Base-by-base conservation (phyloP, 2,888 invertebrate species). In the Heliconius cydno region DNA sequence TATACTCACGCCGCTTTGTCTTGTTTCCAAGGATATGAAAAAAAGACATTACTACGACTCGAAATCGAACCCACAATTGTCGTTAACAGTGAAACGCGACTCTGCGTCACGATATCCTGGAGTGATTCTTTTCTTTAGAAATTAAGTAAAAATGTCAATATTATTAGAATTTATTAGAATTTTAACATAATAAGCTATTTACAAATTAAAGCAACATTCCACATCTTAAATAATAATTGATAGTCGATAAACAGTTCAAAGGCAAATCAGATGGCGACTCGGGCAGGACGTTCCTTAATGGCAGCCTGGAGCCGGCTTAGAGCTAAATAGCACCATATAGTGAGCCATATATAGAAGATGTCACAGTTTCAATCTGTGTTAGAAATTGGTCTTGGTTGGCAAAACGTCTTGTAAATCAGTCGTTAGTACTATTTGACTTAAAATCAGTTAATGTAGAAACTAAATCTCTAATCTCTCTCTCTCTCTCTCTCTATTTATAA, bases 271-370 rank as follows among this genome's bases (percentile, higher is more conserved):
- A 13, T 7, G 68, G 41, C 25, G 15, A 68, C 25, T n/a, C 22
- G 38, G 38, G 25, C 41, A 41, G 68, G 38, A 25, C 41, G 41
- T 25, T 70, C 68, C 68, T 15, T 25, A 41, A 70, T 15, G 68
- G 38, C 67, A 38, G n/a, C 13, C 38, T 68, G 38, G 22, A 68
- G 67, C 4, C n/a, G 22, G 41, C 68, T 68, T 25, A 67, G n/a
- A 22, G 68, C 68, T n/a, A 41, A 70, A 70, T 41, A 41, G 68
- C 41, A 25, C n/a, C 41, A 28, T 70, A 41, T n/a, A 68, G 41
- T 12, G 7, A 41, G 7, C 30, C 30, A 30, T 30, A 68, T 68
- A 41, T n/a, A n/a, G 7, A n/a, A 41, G 41, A 70, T 41, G 68
- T 70, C 41, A 41, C 7, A 70, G 68, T 41, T 41, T 70, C 68